Evolutionary conservation across 2,113 vertebrate genomes (phyloP).

Genomic region (Corythaixoides concolor): DNA sequence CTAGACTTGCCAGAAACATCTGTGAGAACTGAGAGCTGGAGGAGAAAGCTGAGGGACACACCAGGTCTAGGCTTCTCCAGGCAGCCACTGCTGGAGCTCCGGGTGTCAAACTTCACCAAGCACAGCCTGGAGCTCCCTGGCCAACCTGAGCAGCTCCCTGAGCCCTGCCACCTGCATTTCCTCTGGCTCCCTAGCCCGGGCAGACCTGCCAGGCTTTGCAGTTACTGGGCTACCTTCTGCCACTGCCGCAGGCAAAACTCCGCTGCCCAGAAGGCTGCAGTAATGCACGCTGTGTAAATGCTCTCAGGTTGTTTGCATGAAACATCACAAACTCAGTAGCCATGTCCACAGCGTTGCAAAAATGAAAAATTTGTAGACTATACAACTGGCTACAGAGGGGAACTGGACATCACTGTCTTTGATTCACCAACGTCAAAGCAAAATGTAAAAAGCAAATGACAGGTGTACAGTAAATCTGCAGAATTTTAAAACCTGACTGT

Average conservation of each 20-base stretch:
- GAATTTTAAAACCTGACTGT: background rate
- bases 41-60: background rate
- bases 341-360: background rate
- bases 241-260: background rate
- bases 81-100: background rate
- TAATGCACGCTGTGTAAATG: background rate
- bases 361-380: background rate
- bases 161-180: background rate
- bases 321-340: background rate
- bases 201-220: background rate
- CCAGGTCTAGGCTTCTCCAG: background rate
- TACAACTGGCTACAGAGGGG: background rate
- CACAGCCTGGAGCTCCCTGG: background rate
- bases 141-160: background rate
- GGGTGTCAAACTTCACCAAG: background rate
- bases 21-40: background rate
- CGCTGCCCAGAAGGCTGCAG: background rate
- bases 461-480: background rate
- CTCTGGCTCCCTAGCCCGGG: background rate
- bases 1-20: background rate
- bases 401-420: background rate
- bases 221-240: background rate
- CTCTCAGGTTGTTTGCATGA: rapidly evolving
- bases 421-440: background rate
- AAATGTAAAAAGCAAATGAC: background rate